Percentiles rank a stretch among this genome's conserved stretches.
Evolutionary conservation across 2,797 vertebrate species (phyloP).

Genomic region (Centropyge bicolor): DNA sequence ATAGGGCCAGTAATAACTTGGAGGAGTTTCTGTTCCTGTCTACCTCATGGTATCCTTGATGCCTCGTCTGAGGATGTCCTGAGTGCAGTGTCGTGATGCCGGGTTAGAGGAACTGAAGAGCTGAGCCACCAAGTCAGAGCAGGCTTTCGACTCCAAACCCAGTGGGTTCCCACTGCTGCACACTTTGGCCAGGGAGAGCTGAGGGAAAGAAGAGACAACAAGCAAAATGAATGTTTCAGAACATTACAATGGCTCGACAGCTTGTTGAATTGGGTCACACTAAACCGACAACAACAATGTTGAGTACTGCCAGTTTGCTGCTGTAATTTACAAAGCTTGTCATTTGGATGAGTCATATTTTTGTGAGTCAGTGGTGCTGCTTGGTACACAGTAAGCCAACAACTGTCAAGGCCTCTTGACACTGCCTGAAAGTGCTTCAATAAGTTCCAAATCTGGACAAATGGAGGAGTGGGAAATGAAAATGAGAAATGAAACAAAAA

Average conservation of each 20-base stretch:
- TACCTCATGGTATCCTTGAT: slow-evolving; percentile 99
- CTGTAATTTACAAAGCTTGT: slow-evolving; percentile 26
- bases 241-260: neutral
- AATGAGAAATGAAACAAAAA: slow-evolving; percentile 30
- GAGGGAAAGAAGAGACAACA: slow-evolving; percentile 9
- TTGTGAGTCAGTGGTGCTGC: slow-evolving; percentile 22
- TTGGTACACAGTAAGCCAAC: neutral
- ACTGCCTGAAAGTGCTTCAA: slow-evolving; percentile 18
- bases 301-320: slow-evolving; percentile 3
- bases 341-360: slow-evolving; percentile 50
- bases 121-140: slow-evolving; percentile 88
- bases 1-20: neutral
- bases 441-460: slow-evolving; percentile 10
- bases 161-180: slow-evolving; percentile 90
- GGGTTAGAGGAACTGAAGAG: slow-evolving; percentile 89
- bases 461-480: slow-evolving; percentile 19
- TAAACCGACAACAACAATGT: slow-evolving; percentile 9
- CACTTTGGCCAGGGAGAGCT: slow-evolving; percentile 94
- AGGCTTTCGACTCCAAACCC: slow-evolving; percentile 87
- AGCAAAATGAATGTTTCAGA: neutral
- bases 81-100: slow-evolving; percentile 77
- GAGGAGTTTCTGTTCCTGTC: neutral
- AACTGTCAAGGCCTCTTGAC: slow-evolving; percentile 50
- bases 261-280: slow-evolving; percentile 1
- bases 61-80: slow-evolving; percentile 87